These are phyloP conservation scores for Natator depressus DNA, from an alignment of 2,113 vertebrate species.

Conservation along the genomic window DNA sequence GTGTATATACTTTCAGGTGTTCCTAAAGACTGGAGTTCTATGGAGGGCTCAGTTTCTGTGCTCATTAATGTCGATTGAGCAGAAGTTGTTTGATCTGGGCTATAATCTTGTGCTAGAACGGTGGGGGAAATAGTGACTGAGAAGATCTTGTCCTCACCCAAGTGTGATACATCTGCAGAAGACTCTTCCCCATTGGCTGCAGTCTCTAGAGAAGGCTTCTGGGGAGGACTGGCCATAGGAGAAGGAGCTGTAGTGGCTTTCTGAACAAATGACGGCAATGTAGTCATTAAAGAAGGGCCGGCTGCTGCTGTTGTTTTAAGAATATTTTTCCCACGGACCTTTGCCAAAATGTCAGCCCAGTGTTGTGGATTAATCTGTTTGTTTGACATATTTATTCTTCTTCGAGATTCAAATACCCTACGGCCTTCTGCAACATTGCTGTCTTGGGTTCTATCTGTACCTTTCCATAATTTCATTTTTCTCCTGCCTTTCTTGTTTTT, in stretches of 20 bases:
- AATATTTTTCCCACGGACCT: conserved; percentile 83
- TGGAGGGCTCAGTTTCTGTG: accelerated
- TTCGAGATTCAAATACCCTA: conserved; percentile 77
- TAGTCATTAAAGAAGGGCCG: neutral
- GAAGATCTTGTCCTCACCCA: conserved; percentile 68
- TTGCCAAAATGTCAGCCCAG: conserved; percentile 92
- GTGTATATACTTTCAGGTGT: neutral
- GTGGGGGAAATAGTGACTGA: conserved; percentile 16
- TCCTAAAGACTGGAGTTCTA: neutral
- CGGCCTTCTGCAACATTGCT: conserved; percentile 77
- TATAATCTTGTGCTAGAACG: neutral
- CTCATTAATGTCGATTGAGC: neutral
- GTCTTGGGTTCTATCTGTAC: conserved; percentile 60
- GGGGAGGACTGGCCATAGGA: conserved; percentile 9
- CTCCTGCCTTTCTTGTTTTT: conserved; percentile 68
- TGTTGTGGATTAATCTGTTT: conserved; percentile 89
- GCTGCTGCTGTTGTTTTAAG: conserved; percentile 62
- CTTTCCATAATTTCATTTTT: conserved; percentile 74
- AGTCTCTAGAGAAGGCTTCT: neutral
- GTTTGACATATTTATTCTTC: conserved; percentile 83
- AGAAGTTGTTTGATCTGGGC: neutral
- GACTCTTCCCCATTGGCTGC: conserved; percentile 60
- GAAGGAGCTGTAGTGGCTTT: neutral
- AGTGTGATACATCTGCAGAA: conserved; percentile 57
- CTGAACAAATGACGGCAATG: neutral